These are phyloP conservation scores for Halesus radiatus DNA, from an alignment of 1,140 invertebrate species.

Conservation along the genomic window DNA sequence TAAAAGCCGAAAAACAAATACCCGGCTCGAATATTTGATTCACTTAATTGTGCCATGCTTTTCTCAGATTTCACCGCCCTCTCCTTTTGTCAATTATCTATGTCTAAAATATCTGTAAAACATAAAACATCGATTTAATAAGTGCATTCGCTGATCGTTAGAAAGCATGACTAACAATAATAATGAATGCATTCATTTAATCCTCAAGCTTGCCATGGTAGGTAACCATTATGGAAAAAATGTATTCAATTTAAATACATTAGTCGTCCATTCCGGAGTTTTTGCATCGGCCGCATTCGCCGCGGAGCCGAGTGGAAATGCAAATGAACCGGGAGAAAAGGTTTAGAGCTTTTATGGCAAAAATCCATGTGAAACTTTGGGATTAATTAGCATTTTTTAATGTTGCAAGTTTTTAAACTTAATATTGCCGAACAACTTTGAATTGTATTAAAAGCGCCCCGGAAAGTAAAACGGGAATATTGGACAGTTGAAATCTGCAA, in stretches of 20 bases:
- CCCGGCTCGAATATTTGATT: too few species aligned
- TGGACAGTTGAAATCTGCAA: not conserved
- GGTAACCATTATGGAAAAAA: not conserved
- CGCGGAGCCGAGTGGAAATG: constrained; percentile 31
- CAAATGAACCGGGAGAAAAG: constrained; percentile 28
- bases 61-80: too few species aligned
- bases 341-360: constrained; percentile 24
- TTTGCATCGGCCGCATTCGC: constrained; percentile 7
- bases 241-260: too few species aligned
- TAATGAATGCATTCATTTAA: too few species aligned
- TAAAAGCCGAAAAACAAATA: too few species aligned
- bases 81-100: too few species aligned
- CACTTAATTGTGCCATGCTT: too few species aligned
- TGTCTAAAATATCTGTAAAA: too few species aligned
- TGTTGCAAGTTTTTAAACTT: constrained; percentile 28
- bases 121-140: too few species aligned
- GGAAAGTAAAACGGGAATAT: not conserved
- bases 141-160: too few species aligned
- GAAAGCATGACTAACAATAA: too few species aligned
- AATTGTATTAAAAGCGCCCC: constrained; percentile 22
- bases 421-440: not conserved
- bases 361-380: constrained; percentile 39
- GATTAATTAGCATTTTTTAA: constrained; percentile 43
- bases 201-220: too few species aligned
- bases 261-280: not conserved